These are phyloP conservation scores for Falco biarmicus DNA, from an alignment of 2,797 vertebrate species.

Conservation along the genomic window DNA sequence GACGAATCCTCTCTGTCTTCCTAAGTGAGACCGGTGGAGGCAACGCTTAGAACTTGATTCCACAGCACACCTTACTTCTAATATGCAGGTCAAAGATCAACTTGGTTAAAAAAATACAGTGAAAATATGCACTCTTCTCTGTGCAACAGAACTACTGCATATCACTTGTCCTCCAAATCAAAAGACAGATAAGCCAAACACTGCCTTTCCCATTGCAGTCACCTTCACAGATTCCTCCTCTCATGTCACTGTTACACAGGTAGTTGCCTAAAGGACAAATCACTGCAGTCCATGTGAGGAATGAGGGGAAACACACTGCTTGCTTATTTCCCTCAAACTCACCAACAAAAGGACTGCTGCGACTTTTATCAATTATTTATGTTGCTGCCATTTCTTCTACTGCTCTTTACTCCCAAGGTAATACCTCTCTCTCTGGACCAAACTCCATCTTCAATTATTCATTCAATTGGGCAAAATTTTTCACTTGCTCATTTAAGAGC, in stretches of 20 bases:
- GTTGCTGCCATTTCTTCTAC: not conserved
- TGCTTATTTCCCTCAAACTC: not conserved
- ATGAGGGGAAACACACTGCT: not conserved
- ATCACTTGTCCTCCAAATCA: not conserved
- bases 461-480: not conserved
- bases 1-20: not conserved
- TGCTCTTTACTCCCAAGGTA: not conserved
- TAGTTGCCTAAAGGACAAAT: not conserved
- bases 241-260: not conserved
- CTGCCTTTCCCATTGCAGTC: not conserved
- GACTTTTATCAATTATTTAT: slow-evolving; percentile 31
- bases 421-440: not conserved
- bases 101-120: not conserved
- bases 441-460: slow-evolving; percentile 20
- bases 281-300: not conserved
- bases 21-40: not conserved
- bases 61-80: not conserved
- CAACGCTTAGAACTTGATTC: not conserved
- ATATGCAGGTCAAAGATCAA: not conserved
- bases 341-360: not conserved
- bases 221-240: not conserved
- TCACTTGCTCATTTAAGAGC: not conserved
- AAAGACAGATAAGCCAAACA: not conserved
- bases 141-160: not conserved
- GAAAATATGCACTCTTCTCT: not conserved